Evolutionary conservation across 2,888 invertebrate genomes (phyloP).

Genomic region (Papilio protenor): DNA sequence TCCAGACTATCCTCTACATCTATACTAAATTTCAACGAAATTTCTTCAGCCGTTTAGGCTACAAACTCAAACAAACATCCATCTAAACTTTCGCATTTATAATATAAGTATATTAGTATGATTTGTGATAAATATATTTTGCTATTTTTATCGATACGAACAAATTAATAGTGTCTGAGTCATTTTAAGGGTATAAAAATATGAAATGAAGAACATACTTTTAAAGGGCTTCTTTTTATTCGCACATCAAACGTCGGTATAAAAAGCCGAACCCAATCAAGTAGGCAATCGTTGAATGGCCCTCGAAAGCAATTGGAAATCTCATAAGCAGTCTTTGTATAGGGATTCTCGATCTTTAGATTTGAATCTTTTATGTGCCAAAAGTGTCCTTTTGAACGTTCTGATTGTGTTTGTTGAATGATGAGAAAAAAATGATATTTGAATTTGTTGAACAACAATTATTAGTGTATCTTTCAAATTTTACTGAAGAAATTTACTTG

Average conservation of each 20-base stretch:
- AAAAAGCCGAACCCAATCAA: conserved; percentile 39
- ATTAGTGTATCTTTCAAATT: background rate
- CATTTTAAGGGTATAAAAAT: background rate
- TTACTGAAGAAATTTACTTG: too few relatives aligned
- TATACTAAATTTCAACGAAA: too few relatives aligned
- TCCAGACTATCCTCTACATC: too few relatives aligned
- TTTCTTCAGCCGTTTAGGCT: too few relatives aligned
- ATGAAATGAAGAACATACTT: conserved; percentile 13
- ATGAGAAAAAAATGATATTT: background rate
- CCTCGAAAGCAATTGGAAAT: conserved; percentile 39
- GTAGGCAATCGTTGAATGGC: conserved; percentile 41
- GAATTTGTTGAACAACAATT: background rate
- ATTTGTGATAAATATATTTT: background rate
- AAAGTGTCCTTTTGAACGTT: conserved; percentile 31
- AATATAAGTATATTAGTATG: too few relatives aligned
- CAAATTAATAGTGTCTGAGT: background rate
- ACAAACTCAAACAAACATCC: too few relatives aligned
- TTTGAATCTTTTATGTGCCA: conserved; percentile 31
- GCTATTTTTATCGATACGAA: background rate
- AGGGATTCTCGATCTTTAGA: conserved; percentile 14
- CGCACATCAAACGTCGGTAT: conserved; percentile 35
- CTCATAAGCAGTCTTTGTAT: conserved; percentile 40
- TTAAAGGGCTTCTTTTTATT: conserved; percentile 28
- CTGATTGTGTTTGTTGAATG: conserved; percentile 27
- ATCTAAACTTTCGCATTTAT: too few relatives aligned